A percentile compares a stretch with the other conserved stretches of the same genome.
Evolutionary conservation across 2,113 vertebrate genomes (phyloP).

Genomic region (Rallus limicola): DNA sequence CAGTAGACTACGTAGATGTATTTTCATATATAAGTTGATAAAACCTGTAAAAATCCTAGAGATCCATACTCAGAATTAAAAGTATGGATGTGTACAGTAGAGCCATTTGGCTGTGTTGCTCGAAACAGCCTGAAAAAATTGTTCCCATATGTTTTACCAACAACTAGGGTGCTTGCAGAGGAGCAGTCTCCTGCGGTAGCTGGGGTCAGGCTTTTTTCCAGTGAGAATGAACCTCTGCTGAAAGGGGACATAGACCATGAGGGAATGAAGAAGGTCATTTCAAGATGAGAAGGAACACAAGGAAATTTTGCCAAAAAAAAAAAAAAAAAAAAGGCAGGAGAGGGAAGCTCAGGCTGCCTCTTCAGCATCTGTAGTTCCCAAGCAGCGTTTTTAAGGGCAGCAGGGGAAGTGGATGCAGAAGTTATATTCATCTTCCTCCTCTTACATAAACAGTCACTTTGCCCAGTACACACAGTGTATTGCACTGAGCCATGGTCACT

Average conservation of each 20-base stretch:
- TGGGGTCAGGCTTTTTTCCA: not conserved
- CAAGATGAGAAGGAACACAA: not conserved
- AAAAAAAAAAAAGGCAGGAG: not conserved
- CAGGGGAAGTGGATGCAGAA: not conserved
- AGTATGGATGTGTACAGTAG: not conserved
- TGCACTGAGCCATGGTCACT: rapidly evolving
- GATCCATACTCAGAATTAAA: not conserved
- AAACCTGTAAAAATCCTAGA: not conserved
- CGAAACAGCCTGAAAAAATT: not conserved
- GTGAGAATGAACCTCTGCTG: not conserved
- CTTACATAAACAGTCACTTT: rapidly evolving
- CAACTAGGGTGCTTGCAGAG: not conserved
- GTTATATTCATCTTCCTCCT: not conserved
- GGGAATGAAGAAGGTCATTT: not conserved
- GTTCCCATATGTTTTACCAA: not conserved
- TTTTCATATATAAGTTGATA: not conserved
- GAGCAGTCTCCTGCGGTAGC: not conserved
- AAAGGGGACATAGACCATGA: not conserved
- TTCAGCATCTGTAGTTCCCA: not conserved
- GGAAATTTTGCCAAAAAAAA: not conserved
- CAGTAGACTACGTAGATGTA: not conserved
- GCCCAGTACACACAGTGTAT: rapidly evolving
- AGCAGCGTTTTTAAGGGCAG: not conserved
- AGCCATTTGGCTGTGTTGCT: not conserved
- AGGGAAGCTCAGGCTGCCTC: not conserved